Base-by-base conservation (phyloP, 2,113 vertebrate species). In the Acrocephalus arundinaceus region DNA sequence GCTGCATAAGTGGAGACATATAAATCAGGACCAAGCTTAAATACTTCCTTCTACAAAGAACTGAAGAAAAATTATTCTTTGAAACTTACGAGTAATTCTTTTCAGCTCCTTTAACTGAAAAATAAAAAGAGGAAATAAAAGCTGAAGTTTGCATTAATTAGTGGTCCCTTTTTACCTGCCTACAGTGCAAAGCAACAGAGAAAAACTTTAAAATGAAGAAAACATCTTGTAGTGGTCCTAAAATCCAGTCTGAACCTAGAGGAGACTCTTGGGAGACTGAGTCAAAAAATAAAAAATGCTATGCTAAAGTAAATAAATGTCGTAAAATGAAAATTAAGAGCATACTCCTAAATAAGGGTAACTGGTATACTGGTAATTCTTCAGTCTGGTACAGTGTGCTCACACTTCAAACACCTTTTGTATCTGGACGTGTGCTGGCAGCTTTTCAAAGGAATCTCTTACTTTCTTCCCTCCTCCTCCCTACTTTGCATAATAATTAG, bases 361-460 rank as follows among this genome's bases (percentile, higher is more conserved):
- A 46, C 72, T 84, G 46, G 33, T 61, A 14, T 24, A 74, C n/a
- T 54, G 48, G 75, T 43, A 86, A 65, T 80, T 87, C 70, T 93
- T 75, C 87, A 91, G 52, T 48, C 49, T 83, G 58, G 22, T 85
- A 54, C 17, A 48, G 14, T 7, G 15, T 58, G 78, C 67, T 94
- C 65, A 83, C 62, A 94, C 75, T 94, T 96, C 91, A 97, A 95
- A 95, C 52, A 89, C 35, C 66, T 72, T 81, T 85, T 87, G 71
- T 94, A 80, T 94, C 87, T 87, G 59, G 76, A 73, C 67, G 82
- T 91, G 61, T 68, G 79, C 67, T 94, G 94, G 93, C 79, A 93
- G 80, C 85, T 85, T 92, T 90, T 86, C 81, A 94, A 87, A 94
- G 85, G 51, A 93, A 82, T 94, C 77, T 76, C 19, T 1, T 73